A percentile compares a stretch with the other conserved stretches of the same genome.
These are phyloP conservation scores for Hybognathus amarus DNA, from an alignment of 2,797 vertebrate species.

Conservation along the genomic window DNA sequence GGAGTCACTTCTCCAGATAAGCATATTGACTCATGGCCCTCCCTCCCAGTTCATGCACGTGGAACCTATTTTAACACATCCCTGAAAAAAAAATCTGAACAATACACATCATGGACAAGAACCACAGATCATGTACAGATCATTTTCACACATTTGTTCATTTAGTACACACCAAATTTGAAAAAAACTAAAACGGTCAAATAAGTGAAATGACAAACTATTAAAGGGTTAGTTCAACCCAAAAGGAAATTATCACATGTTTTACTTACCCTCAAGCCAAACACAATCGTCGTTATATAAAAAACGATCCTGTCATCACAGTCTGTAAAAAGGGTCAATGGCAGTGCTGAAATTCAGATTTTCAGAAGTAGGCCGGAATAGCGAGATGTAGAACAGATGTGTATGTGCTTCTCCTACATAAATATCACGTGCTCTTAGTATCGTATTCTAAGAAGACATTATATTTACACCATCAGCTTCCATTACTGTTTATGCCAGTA, in stretches of 20 bases:
- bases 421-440: background rate
- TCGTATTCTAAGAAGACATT: background rate
- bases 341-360: too few relatives aligned
- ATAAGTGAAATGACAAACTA: background rate
- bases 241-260: too few relatives aligned
- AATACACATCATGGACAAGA: slow-evolving; percentile 27
- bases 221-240: too few relatives aligned
- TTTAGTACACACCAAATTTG: too few relatives aligned
- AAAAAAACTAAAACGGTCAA: too few relatives aligned
- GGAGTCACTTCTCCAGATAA: slow-evolving; percentile 65
- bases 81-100: slow-evolving; percentile 29
- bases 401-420: background rate
- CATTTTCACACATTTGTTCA: background rate
- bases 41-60: slow-evolving; percentile 4
- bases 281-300: too few relatives aligned
- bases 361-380: background rate
- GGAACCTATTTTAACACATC: slow-evolving; percentile 56
- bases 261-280: too few relatives aligned
- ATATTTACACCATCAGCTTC: background rate
- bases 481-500: background rate
- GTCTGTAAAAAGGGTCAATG: too few relatives aligned
- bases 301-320: too few relatives aligned
- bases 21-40: slow-evolving; percentile 63
- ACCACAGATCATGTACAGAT: background rate
- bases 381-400: background rate